Base-by-base conservation (phyloP, 2,888 invertebrate genomes). In the Tholera decimalis region DNA sequence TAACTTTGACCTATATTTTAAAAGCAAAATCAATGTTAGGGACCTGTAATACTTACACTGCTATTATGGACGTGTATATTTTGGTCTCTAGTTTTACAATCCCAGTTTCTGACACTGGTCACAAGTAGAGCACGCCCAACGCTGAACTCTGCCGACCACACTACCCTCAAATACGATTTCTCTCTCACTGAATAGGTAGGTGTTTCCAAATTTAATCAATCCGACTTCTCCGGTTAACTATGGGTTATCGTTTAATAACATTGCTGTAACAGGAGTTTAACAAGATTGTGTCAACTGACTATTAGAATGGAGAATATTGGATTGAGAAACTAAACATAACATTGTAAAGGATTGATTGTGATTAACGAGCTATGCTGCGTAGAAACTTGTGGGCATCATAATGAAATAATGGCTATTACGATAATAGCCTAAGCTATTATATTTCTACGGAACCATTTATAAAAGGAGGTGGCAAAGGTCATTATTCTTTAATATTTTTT, bases 191-290 rank as follows among this genome's bases (percentile, higher is more conserved):
- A 73, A 59, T 72, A 78, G 56, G 37, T 69, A 77, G 73, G 35
- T 33, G 39, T 70, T 78, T 79, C 71, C 56, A 80, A 84, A 83
- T 84, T 83, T 82, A 85, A 86, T 85, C 80, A 85, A 84, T 81
- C 76, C 69, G 41, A 65, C 65, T 71, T 70, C 59, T 71, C 73
- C 58, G 41, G 70, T 66, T 76, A 80, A 74, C 69, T 77, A 73
- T 64, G 65, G 73, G 63, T 78, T 83, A 83, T 72, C 80, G 73
- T 85, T 84, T 83, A 83, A 79, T 83, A 62, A 53, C 54, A 59
- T 64, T 67, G 35, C 50, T 63, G 54, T 62, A 63, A 66, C 70
- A 50, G 33, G 18, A 57, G 53, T 62, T 59, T 62, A 60, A 62
- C 43, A 46, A 44, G 55, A 65, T 77, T 74, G 46, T 70, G 65